Conservation (phyloP, 2,888 invertebrate species). For the Calephelis perditalis region DNA sequence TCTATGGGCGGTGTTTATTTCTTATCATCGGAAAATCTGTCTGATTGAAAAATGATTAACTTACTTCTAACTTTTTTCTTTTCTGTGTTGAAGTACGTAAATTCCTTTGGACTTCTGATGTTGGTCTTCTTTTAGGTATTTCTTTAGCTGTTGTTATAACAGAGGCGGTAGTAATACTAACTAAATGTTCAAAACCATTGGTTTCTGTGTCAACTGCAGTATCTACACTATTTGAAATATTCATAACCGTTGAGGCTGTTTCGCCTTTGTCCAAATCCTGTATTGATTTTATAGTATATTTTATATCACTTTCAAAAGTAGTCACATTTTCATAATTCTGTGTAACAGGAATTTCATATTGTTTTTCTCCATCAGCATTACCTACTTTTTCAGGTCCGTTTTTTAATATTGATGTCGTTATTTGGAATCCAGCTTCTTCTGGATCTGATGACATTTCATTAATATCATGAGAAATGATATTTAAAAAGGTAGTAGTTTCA, state of each 20-base stretch:
- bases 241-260: not conserved
- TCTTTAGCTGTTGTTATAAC: not conserved
- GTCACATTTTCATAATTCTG: not conserved
- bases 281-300: not conserved
- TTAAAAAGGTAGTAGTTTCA: no score
- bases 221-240: not conserved
- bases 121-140: conserved; percentile 18
- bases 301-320: not conserved
- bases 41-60: conserved; percentile 20
- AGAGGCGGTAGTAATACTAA: not conserved
- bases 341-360: not conserved
- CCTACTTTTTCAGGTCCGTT: not conserved
- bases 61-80: conserved; percentile 40
- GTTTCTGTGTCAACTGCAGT: not conserved
- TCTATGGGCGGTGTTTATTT: no score
- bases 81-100: conserved; percentile 24
- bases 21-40: no score
- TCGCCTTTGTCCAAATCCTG: conserved; percentile 3
- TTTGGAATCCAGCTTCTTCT: no score
- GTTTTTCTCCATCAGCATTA: not conserved
- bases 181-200: not conserved
- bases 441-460: no score
- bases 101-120: conserved; percentile 18
- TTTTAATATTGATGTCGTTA: no score
- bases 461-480: no score